phyloP scores from a whole-genome alignment of 2,888 invertebrate genomes.

The Polydrusus cervinus region DNA sequence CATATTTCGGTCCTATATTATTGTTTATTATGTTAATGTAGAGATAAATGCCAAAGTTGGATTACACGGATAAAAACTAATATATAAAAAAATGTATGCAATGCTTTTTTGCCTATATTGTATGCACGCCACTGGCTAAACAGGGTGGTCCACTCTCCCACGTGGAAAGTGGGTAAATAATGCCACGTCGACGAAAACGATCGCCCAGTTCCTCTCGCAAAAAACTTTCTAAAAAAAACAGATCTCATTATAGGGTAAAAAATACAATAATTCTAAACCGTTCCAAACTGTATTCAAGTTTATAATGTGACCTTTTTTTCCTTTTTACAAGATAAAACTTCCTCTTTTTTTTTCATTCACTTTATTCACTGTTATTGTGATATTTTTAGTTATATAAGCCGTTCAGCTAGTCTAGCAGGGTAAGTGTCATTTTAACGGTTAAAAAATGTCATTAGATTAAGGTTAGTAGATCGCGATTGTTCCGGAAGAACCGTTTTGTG shows the following conservation, averaged over 20 bases:
- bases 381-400: conserved; percentile 45
- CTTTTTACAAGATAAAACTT: conserved; percentile 22
- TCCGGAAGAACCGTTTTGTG: background rate
- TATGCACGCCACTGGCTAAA: too few relatives aligned
- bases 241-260: conserved; percentile 46
- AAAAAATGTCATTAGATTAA: conserved; percentile 15
- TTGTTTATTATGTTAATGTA: too few relatives aligned
- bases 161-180: too few relatives aligned
- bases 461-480: conserved; percentile 11
- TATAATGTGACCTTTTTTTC: conserved; percentile 21
- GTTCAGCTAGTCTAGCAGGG: conserved; percentile 47
- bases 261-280: conserved; percentile 51
- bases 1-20: too few relatives aligned
- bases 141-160: too few relatives aligned
- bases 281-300: conserved; percentile 32
- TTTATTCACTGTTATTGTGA: conserved; percentile 44
- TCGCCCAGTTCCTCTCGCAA: background rate
- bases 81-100: too few relatives aligned
- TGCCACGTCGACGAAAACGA: too few relatives aligned
- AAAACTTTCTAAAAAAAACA: conserved; percentile 7
- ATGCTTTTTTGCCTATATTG: too few relatives aligned
- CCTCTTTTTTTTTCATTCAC: conserved; percentile 19
- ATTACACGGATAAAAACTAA: too few relatives aligned
- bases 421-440: conserved; percentile 22
- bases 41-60: too few relatives aligned